Base-by-base conservation (phyloP, 2,888 invertebrate species). In the Archips xylosteana region DNA sequence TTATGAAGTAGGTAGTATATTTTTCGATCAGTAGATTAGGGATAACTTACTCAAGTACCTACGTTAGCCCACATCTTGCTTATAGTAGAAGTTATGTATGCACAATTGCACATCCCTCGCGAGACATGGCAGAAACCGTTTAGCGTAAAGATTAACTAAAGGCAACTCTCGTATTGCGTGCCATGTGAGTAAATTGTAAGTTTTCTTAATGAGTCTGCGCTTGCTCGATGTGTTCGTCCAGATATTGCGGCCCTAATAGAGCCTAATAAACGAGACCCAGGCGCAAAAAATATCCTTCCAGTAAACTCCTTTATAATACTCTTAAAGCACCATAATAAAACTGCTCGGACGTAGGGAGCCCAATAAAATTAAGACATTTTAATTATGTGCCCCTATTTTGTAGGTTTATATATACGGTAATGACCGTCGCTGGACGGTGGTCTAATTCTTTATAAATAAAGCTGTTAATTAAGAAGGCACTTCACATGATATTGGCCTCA, bases 311-410 rank as follows among this genome's bases (percentile, higher is more conserved):
- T 89, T 91, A 92, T 85, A 82, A 81, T 86, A 75, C 82, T 76
- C 78, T 85, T 83, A 86, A 84, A 87, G 85, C 82, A 82, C 78
- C 76, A 60, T 78, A 80, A 86, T 92, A 92, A 93, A 92, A 87
- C 80, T 77, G 78, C 76, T 79, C 82, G 82, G 83, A 82, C 82
- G 84, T 84, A 83, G 85, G 85, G 82, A 83, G 82, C 75, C 79
- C 84, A 91, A 92, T 94, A 92, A 92, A 93, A 92, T 93, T 92
- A 93, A 89, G 92, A 93, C 94, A 91, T 92, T 94, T 94, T 93
- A 91, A 94, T 92, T 90, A 90, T 83, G 82, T 85, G 85, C 87
- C 90, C 90, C 92, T 92, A 92, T 93, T 94, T 93, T 92, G 94
- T 92, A 89, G 87, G 88, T 82, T 85, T 79, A 82, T 84, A 69